Conservation (phyloP, 1,140 invertebrate genomes). For the Pogonognathellus flavescens region DNA sequence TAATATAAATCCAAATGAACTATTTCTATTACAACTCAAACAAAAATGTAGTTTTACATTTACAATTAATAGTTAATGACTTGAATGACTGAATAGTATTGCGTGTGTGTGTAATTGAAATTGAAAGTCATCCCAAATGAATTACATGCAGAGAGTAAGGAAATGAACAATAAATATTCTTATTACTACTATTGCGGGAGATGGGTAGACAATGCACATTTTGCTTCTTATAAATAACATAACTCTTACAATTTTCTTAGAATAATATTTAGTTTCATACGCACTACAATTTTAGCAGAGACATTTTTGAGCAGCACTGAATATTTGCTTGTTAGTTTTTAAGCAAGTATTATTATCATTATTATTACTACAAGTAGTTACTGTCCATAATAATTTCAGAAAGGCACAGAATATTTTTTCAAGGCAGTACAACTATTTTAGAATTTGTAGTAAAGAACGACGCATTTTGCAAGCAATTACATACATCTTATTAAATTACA, state of each 20-base stretch:
- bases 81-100: too few relatives aligned
- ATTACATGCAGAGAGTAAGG: neutral
- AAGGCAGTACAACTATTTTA: neutral
- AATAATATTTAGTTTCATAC: neutral
- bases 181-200: too few relatives aligned
- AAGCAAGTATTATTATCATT: neutral
- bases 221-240: too few relatives aligned
- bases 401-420: slow-evolving; percentile 47
- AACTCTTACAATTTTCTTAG: too few relatives aligned
- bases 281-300: neutral
- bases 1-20: too few relatives aligned
- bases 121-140: too few relatives aligned
- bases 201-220: too few relatives aligned
- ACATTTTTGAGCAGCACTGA: slow-evolving; percentile 15
- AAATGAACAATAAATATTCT: neutral
- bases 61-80: too few relatives aligned
- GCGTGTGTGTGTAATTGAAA: too few relatives aligned
- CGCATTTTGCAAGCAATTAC: neutral
- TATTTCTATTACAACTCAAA: too few relatives aligned
- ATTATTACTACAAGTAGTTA: slow-evolving; percentile 2
- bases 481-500: neutral
- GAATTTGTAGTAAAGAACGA: neutral
- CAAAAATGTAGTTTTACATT: too few relatives aligned
- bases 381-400: slow-evolving; percentile 10
- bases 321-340: neutral